Evolutionary conservation across 2,888 invertebrate genomes (phyloP).

Genomic region (Agonopterix arenella): DNA sequence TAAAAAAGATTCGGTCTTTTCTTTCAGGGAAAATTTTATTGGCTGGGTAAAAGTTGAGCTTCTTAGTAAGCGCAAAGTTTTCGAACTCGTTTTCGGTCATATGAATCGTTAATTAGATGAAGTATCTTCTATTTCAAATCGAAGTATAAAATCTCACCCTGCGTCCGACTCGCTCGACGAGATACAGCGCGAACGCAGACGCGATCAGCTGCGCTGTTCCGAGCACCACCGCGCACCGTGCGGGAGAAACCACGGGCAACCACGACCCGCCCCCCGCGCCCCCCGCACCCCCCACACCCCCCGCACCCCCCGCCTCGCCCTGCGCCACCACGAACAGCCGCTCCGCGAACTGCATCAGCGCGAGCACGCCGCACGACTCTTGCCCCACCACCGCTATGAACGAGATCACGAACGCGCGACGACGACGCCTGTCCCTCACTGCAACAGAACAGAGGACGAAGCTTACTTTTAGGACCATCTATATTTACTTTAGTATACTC

Average conservation of each 20-base stretch:
- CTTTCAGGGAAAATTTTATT: too few species aligned
- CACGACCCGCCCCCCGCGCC: background rate
- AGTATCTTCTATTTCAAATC: too few species aligned
- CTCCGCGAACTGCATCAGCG: conserved; percentile 57
- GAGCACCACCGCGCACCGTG: conserved; percentile 37
- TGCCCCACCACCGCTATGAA: conserved; percentile 46
- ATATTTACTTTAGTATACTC: too few species aligned
- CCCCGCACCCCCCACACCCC: background rate
- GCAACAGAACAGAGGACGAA: conserved; percentile 4
- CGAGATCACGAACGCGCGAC: conserved; percentile 40
- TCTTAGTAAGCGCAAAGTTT: too few species aligned
- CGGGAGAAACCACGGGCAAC: conserved; percentile 22
- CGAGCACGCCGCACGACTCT: conserved; percentile 51
- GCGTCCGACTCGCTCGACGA: conserved; percentile 47
- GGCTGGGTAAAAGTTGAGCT: too few species aligned
- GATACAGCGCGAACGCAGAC: conserved; percentile 36
- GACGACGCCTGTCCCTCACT: conserved; percentile 38
- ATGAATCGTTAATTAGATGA: too few species aligned
- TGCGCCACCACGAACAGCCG: conserved; percentile 44
- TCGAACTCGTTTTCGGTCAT: too few species aligned
- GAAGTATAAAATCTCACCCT: conserved; percentile 26
- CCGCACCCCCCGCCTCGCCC: conserved; percentile 10
- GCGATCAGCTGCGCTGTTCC: conserved; percentile 42
- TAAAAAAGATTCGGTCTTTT: too few species aligned
- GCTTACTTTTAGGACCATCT: background rate